Base-by-base conservation (phyloP, 2,888 invertebrate genomes). In the Chrysina gloriosa region DNA sequence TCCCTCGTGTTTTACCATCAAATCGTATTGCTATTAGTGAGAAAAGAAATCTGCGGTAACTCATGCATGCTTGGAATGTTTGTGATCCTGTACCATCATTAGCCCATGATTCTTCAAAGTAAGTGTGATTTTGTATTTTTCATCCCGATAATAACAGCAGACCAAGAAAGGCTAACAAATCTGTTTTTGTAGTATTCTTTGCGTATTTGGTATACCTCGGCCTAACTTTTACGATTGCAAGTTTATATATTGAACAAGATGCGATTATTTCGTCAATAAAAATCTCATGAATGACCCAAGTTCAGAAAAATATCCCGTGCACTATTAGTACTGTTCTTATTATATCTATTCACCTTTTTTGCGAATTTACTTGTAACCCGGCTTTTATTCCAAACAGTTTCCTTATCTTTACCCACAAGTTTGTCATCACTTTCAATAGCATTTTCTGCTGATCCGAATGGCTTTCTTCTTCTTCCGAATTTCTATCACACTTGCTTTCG, bases 21-120 rank as follows among this genome's bases (percentile, higher is more conserved):
- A 56, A 67, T 39, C 67, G 58, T 7, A 70, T 65, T 29, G 16
- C 54, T 25, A 48, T n/a, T 7, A 72, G 63, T 31, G 70, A 66
- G 66, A 71, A 72, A 27, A 67, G 21, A 56, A 70, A 70, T 56
- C 69, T 31, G 3, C 65, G 39, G 19, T 47, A 66, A 36, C 71
- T 67, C 73, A 73, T 73, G 29, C 67, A 68, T 45, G 72, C 70
- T 63, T 72, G 27, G 70, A 72, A 73, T 56, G 75, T 73, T 58
- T 73, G 74, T 27, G 67, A 68, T 19, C 72, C 74, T 14, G 72
- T 73, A 14, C 72, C 75, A 71, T 73, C 74, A 34, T 27, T 65
- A 45, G 65, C 67, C 72, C 72, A 74, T 9, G 75, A 61, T 70
- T 74, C 73, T 6, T 63, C 39, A 70, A 74, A 71, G 64, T 73